Evolutionary conservation across 64 coral and sea anemone genomes (phyloP).

Genomic region (Pocillopora verrucosa): DNA sequence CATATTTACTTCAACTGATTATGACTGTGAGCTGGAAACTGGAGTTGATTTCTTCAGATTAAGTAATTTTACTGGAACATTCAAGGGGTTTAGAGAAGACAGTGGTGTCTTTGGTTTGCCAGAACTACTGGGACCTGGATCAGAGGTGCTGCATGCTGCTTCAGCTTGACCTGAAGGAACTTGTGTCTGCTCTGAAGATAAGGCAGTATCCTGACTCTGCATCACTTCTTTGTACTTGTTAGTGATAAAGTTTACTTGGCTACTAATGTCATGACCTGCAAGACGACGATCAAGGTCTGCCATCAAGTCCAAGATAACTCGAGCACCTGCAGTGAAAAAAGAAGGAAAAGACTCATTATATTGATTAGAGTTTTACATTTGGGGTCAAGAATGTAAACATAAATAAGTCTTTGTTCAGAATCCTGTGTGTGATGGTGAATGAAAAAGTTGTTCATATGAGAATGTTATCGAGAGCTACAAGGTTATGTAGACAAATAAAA

Average conservation of each 20-base stretch:
- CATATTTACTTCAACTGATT: background rate
- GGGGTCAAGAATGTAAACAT: too few relatives aligned
- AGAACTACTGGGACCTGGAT: background rate
- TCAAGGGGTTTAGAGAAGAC: slow-evolving; percentile 29
- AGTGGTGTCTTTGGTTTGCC: slow-evolving; percentile 12
- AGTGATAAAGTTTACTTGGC: slow-evolving; percentile 24
- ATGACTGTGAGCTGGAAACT: background rate
- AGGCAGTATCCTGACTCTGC: background rate
- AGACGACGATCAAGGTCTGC: slow-evolving; percentile 39
- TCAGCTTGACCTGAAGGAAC: background rate
- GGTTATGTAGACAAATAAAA: too few relatives aligned
- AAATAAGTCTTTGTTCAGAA: too few relatives aligned
- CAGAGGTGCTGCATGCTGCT: background rate
- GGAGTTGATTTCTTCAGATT: slow-evolving; percentile 22
- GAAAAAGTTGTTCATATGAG: too few relatives aligned
- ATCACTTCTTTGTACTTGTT: slow-evolving; percentile 39
- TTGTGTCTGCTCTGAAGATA: background rate
- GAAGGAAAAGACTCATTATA: background rate
- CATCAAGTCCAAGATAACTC: slow-evolving; percentile 54
- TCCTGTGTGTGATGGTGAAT: too few relatives aligned
- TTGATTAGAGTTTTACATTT: background rate
- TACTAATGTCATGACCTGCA: slow-evolving; percentile 29
- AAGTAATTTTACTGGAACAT: slow-evolving; percentile 24
- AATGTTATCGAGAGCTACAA: too few relatives aligned
- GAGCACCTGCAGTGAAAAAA: slow-evolving; percentile 42